Base-by-base conservation (phyloP, 1,140 invertebrate genomes). In the Drosophila seguyi region DNA sequence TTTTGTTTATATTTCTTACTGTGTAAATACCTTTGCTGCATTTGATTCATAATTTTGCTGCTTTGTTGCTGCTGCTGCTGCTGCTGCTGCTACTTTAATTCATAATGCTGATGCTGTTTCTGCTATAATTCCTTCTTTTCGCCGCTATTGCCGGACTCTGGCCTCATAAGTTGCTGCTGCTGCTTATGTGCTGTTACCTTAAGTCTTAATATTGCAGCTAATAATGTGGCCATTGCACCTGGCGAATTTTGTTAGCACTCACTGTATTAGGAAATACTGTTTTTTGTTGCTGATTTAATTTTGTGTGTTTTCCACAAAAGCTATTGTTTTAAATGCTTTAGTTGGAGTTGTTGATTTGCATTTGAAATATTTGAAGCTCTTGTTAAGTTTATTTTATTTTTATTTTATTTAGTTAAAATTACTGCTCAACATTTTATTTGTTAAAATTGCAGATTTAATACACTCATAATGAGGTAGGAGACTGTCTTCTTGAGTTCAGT, bases 21-120 rank as follows among this genome's bases (percentile, higher is more conserved):
- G 57, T 66, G 57, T 27, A 66, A 7, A 62, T 44, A 60, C 60
- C 42, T n/a, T 6, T 62, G 22, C n/a, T 66, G 57, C 41, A 22
- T 66, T 66, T 62, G 58, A 66, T 62, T 66, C 62, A 66, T 66
- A 65, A 61, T 65, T 16, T 61, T 65, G 56, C 61, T 61, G 29
- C 57, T 36, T 61, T 65, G 61, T 57, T 44, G 38, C 57, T 14
- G 20, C 44, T 31, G 18, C 20, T 47, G 25, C 27, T 58, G 27
- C 20, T 22, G 25, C 55, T 57, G 25, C 14, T 58, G 27, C 57
- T 48, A 52, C 59, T 53, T 61, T 52, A 62, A 62, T 62, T 62
- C 59, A 62, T 53, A 62, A 53, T 53, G 22, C 6, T 27, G 22
- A n/a, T 42, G 31, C 34, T 38, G 6, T 16, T 38, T 7, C 31